Conservation (phyloP, 2,888 invertebrate species). For the Chymomyza amoena region DNA sequence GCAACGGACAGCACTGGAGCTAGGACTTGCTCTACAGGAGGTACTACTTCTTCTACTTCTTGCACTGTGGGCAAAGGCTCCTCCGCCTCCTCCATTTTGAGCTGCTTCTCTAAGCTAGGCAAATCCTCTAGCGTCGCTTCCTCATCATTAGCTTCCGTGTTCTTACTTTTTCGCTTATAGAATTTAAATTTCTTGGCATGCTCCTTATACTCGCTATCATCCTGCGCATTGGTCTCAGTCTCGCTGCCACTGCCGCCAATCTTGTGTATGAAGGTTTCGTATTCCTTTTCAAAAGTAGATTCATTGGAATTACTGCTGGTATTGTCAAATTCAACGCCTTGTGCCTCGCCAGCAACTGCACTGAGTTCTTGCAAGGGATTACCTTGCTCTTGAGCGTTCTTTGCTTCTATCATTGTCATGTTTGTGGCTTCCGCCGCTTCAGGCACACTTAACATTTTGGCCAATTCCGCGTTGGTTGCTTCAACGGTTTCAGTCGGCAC, state of each 20-base stretch:
- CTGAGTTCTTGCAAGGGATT: not conserved
- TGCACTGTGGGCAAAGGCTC: not conserved
- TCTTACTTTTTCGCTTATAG: constrained; percentile 68
- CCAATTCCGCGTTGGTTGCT: constrained; percentile 23
- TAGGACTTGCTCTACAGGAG: not conserved
- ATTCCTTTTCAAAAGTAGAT: constrained; percentile 74
- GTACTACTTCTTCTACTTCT: not conserved
- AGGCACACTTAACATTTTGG: constrained; percentile 39
- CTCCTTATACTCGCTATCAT: constrained; percentile 41
- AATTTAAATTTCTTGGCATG: constrained; percentile 66
- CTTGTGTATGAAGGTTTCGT: constrained; percentile 74
- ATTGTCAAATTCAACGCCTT: constrained; percentile 64
- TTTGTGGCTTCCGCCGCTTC: not conserved
- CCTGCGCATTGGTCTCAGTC: constrained; percentile 23
- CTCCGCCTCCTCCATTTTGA: not conserved
- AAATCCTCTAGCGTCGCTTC: constrained; percentile 7
- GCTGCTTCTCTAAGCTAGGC: not conserved
- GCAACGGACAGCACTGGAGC: not conserved
- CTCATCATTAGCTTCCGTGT: constrained; percentile 41
- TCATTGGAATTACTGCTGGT: constrained; percentile 69
- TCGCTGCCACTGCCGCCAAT: constrained; percentile 62
- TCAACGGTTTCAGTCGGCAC: not conserved
- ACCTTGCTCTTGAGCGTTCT: not conserved
- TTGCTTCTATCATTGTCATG: not conserved
- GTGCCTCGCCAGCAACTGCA: not conserved